phyloP scores from a whole-genome alignment of 2,888 invertebrate genomes.

The Augochlorella aurata region DNA sequence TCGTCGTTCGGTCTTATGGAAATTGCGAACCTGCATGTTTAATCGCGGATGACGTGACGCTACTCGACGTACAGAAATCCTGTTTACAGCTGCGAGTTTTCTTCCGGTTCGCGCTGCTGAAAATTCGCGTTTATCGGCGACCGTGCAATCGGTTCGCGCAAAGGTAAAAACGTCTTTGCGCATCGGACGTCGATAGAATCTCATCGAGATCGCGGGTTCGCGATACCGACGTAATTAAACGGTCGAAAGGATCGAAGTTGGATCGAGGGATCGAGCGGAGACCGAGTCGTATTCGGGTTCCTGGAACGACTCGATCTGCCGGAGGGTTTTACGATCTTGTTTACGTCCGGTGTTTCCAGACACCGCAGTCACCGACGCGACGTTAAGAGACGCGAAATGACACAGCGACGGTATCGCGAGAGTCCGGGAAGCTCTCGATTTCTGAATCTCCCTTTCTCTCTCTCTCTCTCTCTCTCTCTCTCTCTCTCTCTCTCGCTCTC shows the following conservation, averaged over 20 bases:
- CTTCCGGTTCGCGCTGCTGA: too few species aligned
- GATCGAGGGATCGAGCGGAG: too few species aligned
- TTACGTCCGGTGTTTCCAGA: conserved; percentile 57
- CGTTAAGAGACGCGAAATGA: conserved; percentile 43
- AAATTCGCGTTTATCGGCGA: too few species aligned
- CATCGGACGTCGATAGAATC: too few species aligned
- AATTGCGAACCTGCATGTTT: too few species aligned
- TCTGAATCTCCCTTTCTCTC: conserved; percentile 4
- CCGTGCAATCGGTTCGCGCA: too few species aligned
- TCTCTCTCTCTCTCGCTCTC: not conserved
- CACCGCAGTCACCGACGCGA: conserved; percentile 12
- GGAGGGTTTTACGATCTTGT: conserved; percentile 68
- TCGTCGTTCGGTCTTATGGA: not conserved
- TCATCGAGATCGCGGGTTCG: too few species aligned
- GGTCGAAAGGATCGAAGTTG: too few species aligned
- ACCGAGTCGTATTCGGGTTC: conserved; percentile 28
- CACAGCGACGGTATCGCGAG: conserved; percentile 22
- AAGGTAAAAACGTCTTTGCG: too few species aligned
- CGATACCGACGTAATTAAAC: too few species aligned
- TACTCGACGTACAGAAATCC: not conserved
- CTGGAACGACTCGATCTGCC: conserved; percentile 55
- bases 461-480: too few species aligned
- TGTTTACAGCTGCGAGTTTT: not conserved
- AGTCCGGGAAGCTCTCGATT: conserved; percentile 7
- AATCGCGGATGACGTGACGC: too few species aligned